A percentile compares a stretch with the other conserved stretches of the same genome.
These are phyloP conservation scores for Boloria euphrosyne DNA, from an alignment of 2,888 invertebrate species.

Conservation along the genomic window DNA sequence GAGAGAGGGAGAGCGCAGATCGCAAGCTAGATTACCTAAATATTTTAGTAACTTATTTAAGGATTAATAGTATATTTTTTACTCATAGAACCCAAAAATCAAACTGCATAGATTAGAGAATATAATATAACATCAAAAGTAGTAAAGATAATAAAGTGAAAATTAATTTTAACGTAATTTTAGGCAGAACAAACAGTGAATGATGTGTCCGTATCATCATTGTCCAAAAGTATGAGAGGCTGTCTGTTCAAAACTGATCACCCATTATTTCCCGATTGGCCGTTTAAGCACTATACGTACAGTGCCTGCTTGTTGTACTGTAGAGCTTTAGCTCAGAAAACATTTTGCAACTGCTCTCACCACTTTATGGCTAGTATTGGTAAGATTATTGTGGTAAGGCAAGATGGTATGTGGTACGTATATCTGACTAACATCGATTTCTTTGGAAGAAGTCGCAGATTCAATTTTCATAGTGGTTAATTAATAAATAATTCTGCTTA, in stretches of 20 bases:
- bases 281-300: slow-evolving; percentile 82
- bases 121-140: no score
- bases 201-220: slow-evolving; percentile 75
- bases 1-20: no score
- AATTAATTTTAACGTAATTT: background rate
- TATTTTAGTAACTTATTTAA: no score
- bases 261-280: slow-evolving; percentile 65
- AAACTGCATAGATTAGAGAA: no score
- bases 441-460: no score
- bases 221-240: slow-evolving; percentile 74
- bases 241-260: slow-evolving; percentile 82
- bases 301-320: slow-evolving; percentile 83
- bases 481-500: no score
- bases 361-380: slow-evolving; percentile 83
- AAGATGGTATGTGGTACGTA: background rate
- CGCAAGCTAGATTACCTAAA: no score
- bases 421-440: no score
- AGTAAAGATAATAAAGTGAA: no score
- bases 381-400: slow-evolving; percentile 48
- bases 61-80: no score
- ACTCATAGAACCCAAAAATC: no score
- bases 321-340: slow-evolving; percentile 76
- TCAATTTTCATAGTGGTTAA: no score
- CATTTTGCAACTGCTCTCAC: slow-evolving; percentile 84
- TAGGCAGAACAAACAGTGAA: slow-evolving; percentile 84